A percentile compares a stretch with the other conserved stretches of the same genome.
These are phyloP conservation scores for Pipra filicauda DNA, from an alignment of 2,113 vertebrate genomes.

Conservation along the genomic window DNA sequence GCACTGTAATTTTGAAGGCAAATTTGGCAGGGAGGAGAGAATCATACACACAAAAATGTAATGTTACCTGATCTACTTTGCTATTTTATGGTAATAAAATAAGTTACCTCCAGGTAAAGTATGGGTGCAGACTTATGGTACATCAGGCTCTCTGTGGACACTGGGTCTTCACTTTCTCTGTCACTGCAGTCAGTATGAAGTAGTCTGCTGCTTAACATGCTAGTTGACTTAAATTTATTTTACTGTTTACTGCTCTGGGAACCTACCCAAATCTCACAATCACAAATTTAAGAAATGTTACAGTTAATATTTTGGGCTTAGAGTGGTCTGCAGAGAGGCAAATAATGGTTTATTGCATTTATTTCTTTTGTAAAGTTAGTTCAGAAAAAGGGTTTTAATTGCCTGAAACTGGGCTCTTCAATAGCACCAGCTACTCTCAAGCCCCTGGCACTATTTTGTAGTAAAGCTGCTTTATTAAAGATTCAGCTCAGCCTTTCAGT, in stretches of 20 bases:
- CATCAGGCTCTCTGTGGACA: background rate
- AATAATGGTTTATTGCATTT: background rate
- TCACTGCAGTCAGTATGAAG: background rate
- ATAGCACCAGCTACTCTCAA: background rate
- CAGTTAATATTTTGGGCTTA: background rate
- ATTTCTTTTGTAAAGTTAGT: background rate
- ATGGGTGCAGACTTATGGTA: background rate
- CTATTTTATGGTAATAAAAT: background rate
- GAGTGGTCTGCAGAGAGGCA: background rate
- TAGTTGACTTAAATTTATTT: background rate
- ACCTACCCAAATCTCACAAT: background rate
- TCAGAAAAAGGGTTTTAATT: background rate
- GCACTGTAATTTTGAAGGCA: background rate
- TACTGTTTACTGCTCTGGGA: background rate
- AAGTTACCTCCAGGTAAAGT: background rate
- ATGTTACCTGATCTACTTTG: background rate
- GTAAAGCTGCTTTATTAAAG: background rate
- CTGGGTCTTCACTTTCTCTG: fast-evolving
- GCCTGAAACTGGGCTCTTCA: background rate
- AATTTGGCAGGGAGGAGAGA: background rate
- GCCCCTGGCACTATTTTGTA: background rate
- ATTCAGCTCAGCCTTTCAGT: background rate
- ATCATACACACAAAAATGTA: background rate
- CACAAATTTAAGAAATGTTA: background rate
- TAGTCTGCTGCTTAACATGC: background rate